These are phyloP conservation scores for Eupeodes latifasciatus DNA, from an alignment of 2,888 invertebrate genomes.

Conservation along the genomic window DNA sequence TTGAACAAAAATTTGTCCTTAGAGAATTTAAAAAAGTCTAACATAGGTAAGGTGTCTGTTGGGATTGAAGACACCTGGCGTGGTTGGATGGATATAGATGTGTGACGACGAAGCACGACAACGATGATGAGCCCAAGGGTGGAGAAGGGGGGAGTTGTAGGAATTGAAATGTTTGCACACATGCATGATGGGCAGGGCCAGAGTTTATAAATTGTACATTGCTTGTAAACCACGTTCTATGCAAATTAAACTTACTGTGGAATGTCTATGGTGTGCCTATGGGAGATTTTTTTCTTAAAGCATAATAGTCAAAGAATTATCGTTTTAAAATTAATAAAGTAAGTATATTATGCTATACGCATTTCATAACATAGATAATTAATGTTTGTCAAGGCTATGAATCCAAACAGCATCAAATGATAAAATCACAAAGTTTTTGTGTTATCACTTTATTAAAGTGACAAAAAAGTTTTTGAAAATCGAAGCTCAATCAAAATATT, in stretches of 20 bases:
- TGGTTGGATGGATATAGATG: slow-evolving; percentile 17
- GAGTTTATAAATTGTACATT: slow-evolving; percentile 15
- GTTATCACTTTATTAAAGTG: too few species aligned
- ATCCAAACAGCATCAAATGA: too few species aligned
- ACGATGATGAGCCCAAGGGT: neutral
- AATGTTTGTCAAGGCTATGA: too few species aligned
- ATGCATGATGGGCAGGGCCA: slow-evolving; percentile 8
- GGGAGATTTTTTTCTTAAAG: slow-evolving; percentile 22
- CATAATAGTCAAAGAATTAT: neutral
- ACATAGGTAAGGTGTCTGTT: slow-evolving; percentile 45
- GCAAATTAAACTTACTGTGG: slow-evolving; percentile 47
- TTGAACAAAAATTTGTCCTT: slow-evolving; percentile 58
- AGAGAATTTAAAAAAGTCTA: slow-evolving; percentile 56
- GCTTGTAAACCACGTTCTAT: slow-evolving; percentile 55
- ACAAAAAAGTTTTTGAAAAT: too few species aligned
- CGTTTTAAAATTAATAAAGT: neutral
- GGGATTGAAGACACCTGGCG: slow-evolving; percentile 56
- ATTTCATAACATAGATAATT: too few species aligned
- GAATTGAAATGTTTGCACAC: slow-evolving; percentile 56
- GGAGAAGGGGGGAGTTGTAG: neutral
- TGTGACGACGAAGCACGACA: neutral
- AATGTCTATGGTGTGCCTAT: slow-evolving; percentile 54
- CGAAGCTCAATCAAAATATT: too few species aligned
- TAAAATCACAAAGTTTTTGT: too few species aligned
- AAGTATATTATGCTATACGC: too few species aligned